Evolutionary conservation across 2,113 vertebrate species (phyloP), one percentile per base, ranked within the genome.

Genomic region (Eptesicus fuscus): DNA sequence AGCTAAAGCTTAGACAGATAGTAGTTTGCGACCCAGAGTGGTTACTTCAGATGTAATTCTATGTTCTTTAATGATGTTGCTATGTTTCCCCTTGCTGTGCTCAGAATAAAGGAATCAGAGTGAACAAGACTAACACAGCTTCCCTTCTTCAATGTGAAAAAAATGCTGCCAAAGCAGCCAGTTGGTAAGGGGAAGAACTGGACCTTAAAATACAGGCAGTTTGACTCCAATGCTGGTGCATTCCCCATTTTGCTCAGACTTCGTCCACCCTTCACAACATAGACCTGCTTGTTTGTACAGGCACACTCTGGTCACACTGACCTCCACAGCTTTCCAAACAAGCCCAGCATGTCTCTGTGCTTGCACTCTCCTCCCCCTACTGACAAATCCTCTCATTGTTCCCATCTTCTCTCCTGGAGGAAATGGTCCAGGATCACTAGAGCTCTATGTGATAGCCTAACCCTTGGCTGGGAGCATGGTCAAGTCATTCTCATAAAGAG

Each of bases 291-390:
- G 47, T 73, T 30, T 5, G 6, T 44, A 30, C 40, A 61, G 17
- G n/a, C 14, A n/a, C 0, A 9, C 1, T 37, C 14, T 5, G 25
- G 4, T 37, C 30, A 71, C 23, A 32, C 53, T 11, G 74, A 17
- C 32, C 18, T 9, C 17, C 16, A 2, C 22, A 7, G 44, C 10
- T 74, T 18, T 37, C 25, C 12, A 28, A 2, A 25, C 40, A 35
- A 83, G 28, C 51, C 13, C 42, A 67, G 8, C 6, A 51, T 0
- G 9, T n/a, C 56, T 56, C 0, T 23, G 22, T 2, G 12, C 40
- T 42, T 65, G 12, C 18, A 30, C 20, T 12, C 12, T 73, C 18
- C 51, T 18, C 9, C 20, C 1, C 51, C 73, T 71, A 4, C 14
- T 13, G n/a, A 76, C 22, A 76, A 59, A 20, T 9, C 73, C n/a